Evolutionary conservation across 1,140 invertebrate genomes (phyloP), one percentile per base, ranked within the genome.

Genomic region (Drosophila arizonae): DNA sequence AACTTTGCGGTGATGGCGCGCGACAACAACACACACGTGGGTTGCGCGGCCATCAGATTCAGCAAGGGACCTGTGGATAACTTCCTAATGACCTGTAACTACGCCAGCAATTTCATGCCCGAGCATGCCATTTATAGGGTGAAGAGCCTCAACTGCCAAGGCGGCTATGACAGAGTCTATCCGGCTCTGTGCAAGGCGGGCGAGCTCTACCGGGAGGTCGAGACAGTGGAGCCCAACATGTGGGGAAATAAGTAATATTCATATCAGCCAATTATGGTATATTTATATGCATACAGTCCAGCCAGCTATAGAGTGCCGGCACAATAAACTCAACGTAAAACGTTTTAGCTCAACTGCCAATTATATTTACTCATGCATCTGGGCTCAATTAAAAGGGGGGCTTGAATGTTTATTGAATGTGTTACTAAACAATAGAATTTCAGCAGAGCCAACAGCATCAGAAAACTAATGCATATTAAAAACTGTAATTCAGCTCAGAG

Each of bases 11-110:
- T 88, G 0, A 76, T 88, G 77, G 84, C 84, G 24, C 55, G 74
- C 13, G 80, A 88, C 21, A 88, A 84, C 68, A 77, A 79, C 28
- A 87, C 79, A 6, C 65, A 58, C 24, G 64, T 87, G 43, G 84
- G 84, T 24, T 87, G 84, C 43, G 84, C 79, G 13, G 84, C 73
- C 17, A 15, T 79, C 13, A 48, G 51, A 15, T 84, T 46, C 21
- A 39, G 55, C 0, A 70, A 65, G 36, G 36, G 33, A 9, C 24
- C 10, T 0, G 17, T 57, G 17, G 58, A 71, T 0, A 55, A 72
- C 11, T 87, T 84, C n/a, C 60, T 88, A 24, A 11, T 87, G 63
- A 73, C 79, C 61, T 87, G 84, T 51, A 88, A 87, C 45, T 87
- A 87, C 50, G 84, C 84, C 36, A 68, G 55, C 66, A 77, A 87